A percentile compares a stretch with the other conserved stretches of the same genome.
These are phyloP conservation scores for Eupithecia tripunctaria DNA, from an alignment of 2,888 invertebrate genomes.

Conservation along the genomic window DNA sequence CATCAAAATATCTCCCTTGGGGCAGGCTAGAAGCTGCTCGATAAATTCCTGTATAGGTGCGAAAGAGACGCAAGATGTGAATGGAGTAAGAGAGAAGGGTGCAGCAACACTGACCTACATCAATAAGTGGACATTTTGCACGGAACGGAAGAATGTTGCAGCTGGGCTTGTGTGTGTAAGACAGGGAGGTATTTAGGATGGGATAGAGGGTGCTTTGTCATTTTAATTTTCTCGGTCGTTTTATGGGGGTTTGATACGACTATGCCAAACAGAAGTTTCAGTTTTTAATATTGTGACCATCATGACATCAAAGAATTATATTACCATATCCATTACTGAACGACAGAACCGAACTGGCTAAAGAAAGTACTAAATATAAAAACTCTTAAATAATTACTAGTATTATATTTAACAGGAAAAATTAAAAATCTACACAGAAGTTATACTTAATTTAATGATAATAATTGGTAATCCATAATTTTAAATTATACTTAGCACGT, in stretches of 20 bases:
- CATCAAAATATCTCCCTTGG: conserved; percentile 25
- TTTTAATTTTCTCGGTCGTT: background rate
- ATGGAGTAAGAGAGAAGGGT: conserved; percentile 49
- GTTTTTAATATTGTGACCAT: background rate
- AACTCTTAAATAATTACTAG: background rate
- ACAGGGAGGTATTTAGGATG: conserved; percentile 18
- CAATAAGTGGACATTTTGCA: conserved; percentile 73
- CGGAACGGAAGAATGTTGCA: conserved; percentile 66
- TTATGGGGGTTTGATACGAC: background rate
- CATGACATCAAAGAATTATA: background rate
- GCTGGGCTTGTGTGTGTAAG: conserved; percentile 39
- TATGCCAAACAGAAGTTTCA: background rate
- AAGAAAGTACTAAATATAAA: background rate
- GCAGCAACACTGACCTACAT: conserved; percentile 73
- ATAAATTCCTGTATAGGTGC: conserved; percentile 61
- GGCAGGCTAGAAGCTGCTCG: conserved; percentile 51
- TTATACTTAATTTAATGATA: background rate
- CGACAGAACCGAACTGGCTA: background rate
- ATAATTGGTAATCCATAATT: too few species aligned
- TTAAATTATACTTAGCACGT: too few species aligned
- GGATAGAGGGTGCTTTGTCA: background rate
- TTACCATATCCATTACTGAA: background rate
- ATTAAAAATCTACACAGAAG: background rate
- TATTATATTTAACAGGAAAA: background rate
- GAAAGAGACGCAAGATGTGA: conserved; percentile 49